Conservation (phyloP, 2,113 vertebrate species). For the Ptyas mucosa region DNA sequence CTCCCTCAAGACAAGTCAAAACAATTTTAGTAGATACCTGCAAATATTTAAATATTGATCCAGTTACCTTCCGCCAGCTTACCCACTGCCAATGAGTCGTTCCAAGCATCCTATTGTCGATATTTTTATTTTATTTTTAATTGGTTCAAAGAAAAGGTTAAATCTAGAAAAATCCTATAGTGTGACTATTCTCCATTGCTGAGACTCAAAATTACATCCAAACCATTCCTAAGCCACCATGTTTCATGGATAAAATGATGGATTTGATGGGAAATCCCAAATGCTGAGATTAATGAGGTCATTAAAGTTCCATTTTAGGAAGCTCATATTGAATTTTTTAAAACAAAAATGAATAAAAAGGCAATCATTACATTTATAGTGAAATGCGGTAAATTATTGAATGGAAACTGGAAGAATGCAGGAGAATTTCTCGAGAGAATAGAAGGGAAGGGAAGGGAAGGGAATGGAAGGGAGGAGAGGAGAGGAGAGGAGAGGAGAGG, state of each 20-base stretch:
- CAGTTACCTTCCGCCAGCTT: too few relatives aligned
- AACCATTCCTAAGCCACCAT: constrained; percentile 37
- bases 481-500: too few relatives aligned
- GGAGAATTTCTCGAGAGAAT: neutral
- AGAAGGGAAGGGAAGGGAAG: too few relatives aligned
- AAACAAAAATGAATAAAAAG: constrained; percentile 57
- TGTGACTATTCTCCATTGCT: neutral
- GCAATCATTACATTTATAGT: constrained; percentile 64
- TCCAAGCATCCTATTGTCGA: too few relatives aligned
- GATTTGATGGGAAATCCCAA: constrained; percentile 58
- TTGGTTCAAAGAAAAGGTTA: neutral
- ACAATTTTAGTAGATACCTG: too few relatives aligned
- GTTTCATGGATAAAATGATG: constrained; percentile 62
- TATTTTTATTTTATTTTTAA: neutral
- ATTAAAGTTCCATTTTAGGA: constrained; percentile 62
- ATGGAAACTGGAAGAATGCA: constrained; percentile 12
- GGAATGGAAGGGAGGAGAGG: too few relatives aligned
- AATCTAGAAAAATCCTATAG: neutral
- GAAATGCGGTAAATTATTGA: constrained; percentile 65
- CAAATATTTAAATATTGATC: too few relatives aligned
- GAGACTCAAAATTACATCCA: constrained; percentile 31
- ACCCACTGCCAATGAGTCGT: too few relatives aligned
- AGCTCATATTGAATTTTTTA: constrained; percentile 62
- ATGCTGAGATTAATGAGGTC: constrained; percentile 62
- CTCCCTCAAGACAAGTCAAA: too few relatives aligned